Conservation (phyloP, 2,888 invertebrate genomes). For the Keiferia lycopersicella region DNA sequence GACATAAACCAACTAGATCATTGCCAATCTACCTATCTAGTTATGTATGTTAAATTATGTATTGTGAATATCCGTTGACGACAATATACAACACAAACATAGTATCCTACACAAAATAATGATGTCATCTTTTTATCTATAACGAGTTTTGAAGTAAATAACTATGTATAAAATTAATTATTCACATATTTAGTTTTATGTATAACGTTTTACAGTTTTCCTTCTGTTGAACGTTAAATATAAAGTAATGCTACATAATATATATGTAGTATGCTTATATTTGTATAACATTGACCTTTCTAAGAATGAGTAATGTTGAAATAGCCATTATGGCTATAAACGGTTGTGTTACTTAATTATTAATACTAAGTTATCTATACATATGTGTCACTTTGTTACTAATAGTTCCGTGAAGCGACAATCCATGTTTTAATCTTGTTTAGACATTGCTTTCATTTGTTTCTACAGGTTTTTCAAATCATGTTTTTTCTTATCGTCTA, state of each 20-base stretch:
- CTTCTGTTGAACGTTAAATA: neutral
- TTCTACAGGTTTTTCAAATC: neutral
- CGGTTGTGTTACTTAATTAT: neutral
- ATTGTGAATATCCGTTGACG: too few species aligned
- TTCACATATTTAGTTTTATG: too few species aligned
- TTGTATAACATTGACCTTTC: slow-evolving; percentile 13
- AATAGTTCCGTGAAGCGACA: slow-evolving; percentile 7
- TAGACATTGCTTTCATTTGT: neutral
- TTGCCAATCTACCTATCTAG: too few species aligned
- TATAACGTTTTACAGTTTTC: neutral
- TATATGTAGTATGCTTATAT: neutral
- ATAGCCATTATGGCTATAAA: neutral
- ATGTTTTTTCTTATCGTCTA: neutral
- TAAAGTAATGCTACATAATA: too few species aligned
- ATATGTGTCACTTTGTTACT: neutral
- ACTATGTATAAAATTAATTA: too few species aligned
- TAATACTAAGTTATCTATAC: neutral
- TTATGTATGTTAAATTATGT: too few species aligned
- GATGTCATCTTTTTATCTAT: too few species aligned
- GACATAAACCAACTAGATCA: too few species aligned
- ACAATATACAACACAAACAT: too few species aligned
- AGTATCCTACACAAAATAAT: too few species aligned
- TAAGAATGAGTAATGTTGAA: slow-evolving; percentile 9
- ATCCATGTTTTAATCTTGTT: neutral
- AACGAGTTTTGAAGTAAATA: too few species aligned